Conservation (phyloP, 2,888 invertebrate species). For the Omphaloscelis lunosa region DNA sequence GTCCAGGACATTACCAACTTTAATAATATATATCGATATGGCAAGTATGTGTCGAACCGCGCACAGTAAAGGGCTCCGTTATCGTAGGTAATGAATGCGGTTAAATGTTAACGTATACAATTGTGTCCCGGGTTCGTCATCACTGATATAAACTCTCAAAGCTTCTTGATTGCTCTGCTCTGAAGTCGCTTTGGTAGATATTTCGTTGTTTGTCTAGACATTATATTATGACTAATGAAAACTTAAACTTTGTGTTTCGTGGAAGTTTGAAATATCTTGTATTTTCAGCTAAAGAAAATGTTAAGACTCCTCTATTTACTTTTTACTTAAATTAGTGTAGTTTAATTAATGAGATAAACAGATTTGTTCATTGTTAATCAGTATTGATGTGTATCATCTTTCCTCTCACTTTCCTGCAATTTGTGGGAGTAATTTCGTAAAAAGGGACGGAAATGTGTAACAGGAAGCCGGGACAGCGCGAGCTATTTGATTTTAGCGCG, state of each 20-base stretch:
- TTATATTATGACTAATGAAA: conserved; percentile 29
- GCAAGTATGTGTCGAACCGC: too few species aligned
- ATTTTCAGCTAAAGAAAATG: conserved; percentile 2
- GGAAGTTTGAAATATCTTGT: conserved; percentile 8
- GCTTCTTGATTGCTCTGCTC: conserved; percentile 43
- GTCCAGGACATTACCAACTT: too few species aligned
- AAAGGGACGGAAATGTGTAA: too few species aligned
- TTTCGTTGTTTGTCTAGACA: conserved; percentile 39
- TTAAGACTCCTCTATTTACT: background rate
- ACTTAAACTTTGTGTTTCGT: conserved; percentile 21
- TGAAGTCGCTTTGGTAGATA: conserved; percentile 28
- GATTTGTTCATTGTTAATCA: background rate
- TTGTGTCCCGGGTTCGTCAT: background rate
- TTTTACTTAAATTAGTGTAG: background rate
- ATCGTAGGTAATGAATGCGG: too few species aligned
- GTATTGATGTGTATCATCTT: too few species aligned
- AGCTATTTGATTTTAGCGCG: too few species aligned
- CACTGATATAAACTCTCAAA: conserved; percentile 29
- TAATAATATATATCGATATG: too few species aligned
- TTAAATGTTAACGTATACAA: too few species aligned
- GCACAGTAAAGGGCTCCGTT: too few species aligned
- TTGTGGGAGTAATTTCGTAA: too few species aligned
- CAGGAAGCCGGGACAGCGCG: too few species aligned
- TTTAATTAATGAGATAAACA: conserved; percentile 1
- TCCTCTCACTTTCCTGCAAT: too few species aligned